Evolutionary conservation across 1,140 invertebrate genomes (phyloP).

Genomic region (Dolichoris vasculosae): DNA sequence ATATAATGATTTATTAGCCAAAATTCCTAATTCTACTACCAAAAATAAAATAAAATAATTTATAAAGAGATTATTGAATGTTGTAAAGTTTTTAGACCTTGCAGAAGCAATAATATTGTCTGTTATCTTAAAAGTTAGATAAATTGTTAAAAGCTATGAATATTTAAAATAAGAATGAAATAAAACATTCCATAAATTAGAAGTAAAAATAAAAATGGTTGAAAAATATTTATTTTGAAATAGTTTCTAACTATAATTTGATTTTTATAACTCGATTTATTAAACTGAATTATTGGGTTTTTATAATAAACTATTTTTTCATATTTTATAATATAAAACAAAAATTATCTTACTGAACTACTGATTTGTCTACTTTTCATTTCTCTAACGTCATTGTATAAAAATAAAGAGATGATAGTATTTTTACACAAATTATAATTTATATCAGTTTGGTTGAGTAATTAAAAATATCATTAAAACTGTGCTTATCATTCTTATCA

Average conservation of each 20-base stretch:
- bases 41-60: background rate
- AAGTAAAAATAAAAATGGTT: too few species aligned
- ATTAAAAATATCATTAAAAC: slow-evolving; percentile 21
- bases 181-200: too few species aligned
- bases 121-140: too few species aligned
- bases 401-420: background rate
- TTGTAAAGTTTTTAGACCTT: background rate
- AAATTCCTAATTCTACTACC: background rate
- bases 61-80: background rate
- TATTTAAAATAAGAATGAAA: too few species aligned
- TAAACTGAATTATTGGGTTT: too few species aligned
- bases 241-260: too few species aligned
- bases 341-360: background rate
- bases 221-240: too few species aligned
- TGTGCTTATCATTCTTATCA: slow-evolving; percentile 11
- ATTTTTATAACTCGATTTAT: too few species aligned
- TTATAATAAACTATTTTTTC: too few species aligned
- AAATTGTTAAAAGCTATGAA: too few species aligned
- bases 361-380: background rate
- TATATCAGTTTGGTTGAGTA: background rate
- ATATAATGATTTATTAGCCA: too few species aligned
- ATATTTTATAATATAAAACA: background rate
- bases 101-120: too few species aligned
- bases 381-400: background rate
- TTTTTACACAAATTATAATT: background rate